phyloP scores from a whole-genome alignment of 2,888 invertebrate species.

The Ennomos erosarius region DNA sequence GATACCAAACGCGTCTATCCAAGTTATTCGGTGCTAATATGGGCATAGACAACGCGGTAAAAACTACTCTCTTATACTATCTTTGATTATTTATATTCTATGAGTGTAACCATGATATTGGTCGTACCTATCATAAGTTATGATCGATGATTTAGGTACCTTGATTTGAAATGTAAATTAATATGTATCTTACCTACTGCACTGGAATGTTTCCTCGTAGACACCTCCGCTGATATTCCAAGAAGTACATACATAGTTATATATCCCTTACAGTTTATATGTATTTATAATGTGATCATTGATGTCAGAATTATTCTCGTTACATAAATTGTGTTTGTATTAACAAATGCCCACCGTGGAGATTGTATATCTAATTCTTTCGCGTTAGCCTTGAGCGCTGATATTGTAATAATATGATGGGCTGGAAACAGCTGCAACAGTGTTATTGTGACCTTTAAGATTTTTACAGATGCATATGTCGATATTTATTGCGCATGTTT shows the following conservation, averaged over 20 bases:
- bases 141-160: too few species aligned
- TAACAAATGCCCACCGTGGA: background rate
- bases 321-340: background rate
- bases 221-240: background rate
- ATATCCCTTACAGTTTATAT: too few species aligned
- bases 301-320: conserved; percentile 15
- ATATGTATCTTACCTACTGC: background rate
- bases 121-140: conserved; percentile 27
- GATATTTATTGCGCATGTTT: conserved; percentile 32
- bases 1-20: conserved; percentile 59
- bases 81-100: too few species aligned
- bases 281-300: background rate
- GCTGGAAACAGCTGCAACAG: conserved; percentile 31
- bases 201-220: background rate
- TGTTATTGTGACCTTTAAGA: conserved; percentile 33
- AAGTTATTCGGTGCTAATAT: conserved; percentile 58
- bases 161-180: conserved; percentile 32
- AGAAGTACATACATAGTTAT: background rate
- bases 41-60: conserved; percentile 57
- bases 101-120: conserved; percentile 20
- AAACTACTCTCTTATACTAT: conserved; percentile 40
- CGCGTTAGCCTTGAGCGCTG: conserved; percentile 27
- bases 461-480: conserved; percentile 42
- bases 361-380: conserved; percentile 19
- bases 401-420: conserved; percentile 6